Evolutionary conservation across 2,113 vertebrate genomes (phyloP).

Genomic region (Lagopus leucura): DNA sequence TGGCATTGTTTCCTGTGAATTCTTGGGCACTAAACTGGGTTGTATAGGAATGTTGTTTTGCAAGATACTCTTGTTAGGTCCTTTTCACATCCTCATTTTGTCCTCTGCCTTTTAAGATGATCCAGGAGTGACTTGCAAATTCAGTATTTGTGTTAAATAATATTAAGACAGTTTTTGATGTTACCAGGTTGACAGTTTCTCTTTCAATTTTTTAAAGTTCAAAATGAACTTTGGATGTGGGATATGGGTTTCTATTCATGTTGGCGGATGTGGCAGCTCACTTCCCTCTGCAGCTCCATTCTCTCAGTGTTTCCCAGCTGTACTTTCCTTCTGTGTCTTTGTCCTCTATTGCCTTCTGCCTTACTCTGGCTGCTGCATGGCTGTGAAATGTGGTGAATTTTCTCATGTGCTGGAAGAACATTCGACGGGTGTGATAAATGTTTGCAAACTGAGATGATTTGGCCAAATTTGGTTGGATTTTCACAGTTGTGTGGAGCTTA

Average conservation of each 20-base stretch:
- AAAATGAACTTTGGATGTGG: not conserved
- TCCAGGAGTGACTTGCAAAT: not conserved
- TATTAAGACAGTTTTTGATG: not conserved
- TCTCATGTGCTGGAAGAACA: not conserved
- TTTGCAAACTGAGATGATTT: not conserved
- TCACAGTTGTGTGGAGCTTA: too few relatives aligned
- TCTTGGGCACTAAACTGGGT: not conserved
- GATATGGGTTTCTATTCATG: not conserved
- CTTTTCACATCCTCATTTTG: not conserved
- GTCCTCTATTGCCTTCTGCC: not conserved
- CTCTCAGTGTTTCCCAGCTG: not conserved
- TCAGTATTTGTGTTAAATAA: not conserved
- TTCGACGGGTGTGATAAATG: not conserved
- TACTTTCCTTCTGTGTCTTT: not conserved
- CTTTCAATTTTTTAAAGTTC: not conserved
- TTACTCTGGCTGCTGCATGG: not conserved
- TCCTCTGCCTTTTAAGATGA: not conserved
- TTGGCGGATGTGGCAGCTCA: not conserved
- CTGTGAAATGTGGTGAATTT: not conserved
- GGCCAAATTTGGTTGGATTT: not conserved
- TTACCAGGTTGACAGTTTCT: not conserved
- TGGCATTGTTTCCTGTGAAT: fast-evolving
- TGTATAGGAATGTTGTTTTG: not conserved
- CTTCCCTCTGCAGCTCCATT: not conserved
- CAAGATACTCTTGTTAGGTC: not conserved